A percentile compares a stretch with the other conserved stretches of the same genome.
These are phyloP conservation scores for Campoletis sonorensis DNA, from an alignment of 1,140 invertebrate genomes.

Conservation along the genomic window DNA sequence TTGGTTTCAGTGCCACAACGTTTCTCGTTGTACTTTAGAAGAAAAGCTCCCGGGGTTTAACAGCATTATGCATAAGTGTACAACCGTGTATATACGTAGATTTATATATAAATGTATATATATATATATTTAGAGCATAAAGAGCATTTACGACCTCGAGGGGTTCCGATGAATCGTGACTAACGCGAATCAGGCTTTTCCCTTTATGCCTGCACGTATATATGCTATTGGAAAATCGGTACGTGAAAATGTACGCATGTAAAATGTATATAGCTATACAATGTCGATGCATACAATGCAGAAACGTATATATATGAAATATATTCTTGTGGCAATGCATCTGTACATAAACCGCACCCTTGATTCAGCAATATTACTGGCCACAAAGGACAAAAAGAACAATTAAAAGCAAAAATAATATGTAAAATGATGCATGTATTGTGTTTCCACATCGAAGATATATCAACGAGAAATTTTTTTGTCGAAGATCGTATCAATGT, in stretches of 20 bases:
- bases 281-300: no score
- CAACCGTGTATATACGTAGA: background rate
- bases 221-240: constrained; percentile 12
- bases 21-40: background rate
- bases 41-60: constrained; percentile 33
- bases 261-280: no score
- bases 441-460: no score
- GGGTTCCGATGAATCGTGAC: constrained; percentile 54
- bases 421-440: background rate
- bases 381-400: background rate
- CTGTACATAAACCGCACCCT: background rate
- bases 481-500: no score
- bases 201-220: background rate
- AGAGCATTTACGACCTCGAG: constrained; percentile 53
- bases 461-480: no score
- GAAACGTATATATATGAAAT: no score
- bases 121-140: constrained; percentile 45
- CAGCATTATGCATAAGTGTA: constrained; percentile 32
- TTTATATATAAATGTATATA: constrained; percentile 25
- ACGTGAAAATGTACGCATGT: background rate
- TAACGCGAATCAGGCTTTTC: constrained; percentile 47
- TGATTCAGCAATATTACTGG: background rate
- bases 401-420: background rate
- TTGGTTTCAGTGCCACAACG: background rate
- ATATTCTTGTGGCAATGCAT: background rate